Percentiles rank a stretch among this genome's conserved stretches.
phyloP scores from a whole-genome alignment of 2,888 invertebrate genomes.

The Thera obeliscata region DNA sequence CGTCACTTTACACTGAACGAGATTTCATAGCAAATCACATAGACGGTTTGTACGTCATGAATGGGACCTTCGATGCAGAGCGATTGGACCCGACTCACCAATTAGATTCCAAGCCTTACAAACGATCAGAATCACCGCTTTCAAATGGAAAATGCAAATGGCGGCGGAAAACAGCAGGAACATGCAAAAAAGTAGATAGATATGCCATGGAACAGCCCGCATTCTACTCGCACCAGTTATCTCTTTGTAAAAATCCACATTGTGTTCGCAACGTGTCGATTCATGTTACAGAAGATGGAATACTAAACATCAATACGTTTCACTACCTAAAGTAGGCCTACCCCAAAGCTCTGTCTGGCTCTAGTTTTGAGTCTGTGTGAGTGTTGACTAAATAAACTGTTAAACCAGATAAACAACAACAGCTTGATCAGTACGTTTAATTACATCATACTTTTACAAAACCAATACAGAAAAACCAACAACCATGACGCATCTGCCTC shows the following conservation, averaged over 20 bases:
- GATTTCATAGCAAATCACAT: too few species aligned
- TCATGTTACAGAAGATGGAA: conserved; percentile 19
- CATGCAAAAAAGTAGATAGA: neutral
- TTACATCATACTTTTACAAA: too few species aligned
- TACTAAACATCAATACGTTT: neutral
- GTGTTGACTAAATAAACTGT: too few species aligned
- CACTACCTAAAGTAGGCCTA: neutral
- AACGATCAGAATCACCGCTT: neutral
- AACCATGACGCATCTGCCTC: too few species aligned
- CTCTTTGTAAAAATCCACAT: conserved; percentile 33
- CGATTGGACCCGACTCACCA: neutral
- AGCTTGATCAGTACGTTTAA: too few species aligned
- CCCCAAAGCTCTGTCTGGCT: too few species aligned
- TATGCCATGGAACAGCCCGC: conserved; percentile 7
- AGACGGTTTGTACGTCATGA: neutral
- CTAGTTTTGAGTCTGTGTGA: too few species aligned
- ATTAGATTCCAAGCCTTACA: neutral
- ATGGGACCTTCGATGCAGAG: neutral
- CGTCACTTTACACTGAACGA: too few species aligned
- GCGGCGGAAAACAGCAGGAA: neutral
- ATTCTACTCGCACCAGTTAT: conserved; percentile 17
- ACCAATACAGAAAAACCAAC: too few species aligned
- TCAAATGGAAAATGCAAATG: neutral
- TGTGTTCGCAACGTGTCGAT: conserved; percentile 32
- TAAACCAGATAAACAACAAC: too few species aligned